These are phyloP conservation scores for Polyommatus iphigenia DNA, from an alignment of 2,888 invertebrate species.

Conservation along the genomic window DNA sequence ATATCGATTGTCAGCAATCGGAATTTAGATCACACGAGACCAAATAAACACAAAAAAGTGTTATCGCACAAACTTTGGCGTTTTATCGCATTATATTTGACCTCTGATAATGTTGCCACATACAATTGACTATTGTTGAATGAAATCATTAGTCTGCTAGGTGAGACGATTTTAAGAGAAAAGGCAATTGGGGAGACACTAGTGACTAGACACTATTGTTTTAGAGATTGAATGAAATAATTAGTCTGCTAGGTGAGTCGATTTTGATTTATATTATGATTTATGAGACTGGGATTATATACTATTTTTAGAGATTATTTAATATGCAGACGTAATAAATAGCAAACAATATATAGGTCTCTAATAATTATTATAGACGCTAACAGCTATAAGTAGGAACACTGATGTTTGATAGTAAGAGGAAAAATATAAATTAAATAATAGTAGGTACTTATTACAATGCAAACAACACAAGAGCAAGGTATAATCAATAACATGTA, in stretches of 20 bases:
- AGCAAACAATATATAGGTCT: too few relatives aligned
- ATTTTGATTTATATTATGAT: background rate
- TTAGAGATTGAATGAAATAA: background rate
- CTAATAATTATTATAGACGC: background rate
- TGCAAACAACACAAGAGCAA: background rate
- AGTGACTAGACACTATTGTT: background rate
- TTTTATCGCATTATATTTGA: constrained; percentile 51
- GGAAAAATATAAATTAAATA: background rate
- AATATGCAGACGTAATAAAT: background rate
- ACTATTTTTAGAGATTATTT: background rate
- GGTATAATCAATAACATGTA: background rate
- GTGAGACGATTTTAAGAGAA: background rate
- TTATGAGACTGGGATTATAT: background rate
- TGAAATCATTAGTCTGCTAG: background rate
- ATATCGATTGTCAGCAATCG: constrained; percentile 58
- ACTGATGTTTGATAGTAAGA: background rate
- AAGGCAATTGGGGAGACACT: background rate
- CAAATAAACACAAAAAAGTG: constrained; percentile 35
- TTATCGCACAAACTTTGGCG: constrained; percentile 39
- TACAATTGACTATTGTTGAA: background rate
- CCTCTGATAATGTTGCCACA: constrained; percentile 39
- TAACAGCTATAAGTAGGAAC: background rate
- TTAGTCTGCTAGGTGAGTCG: background rate
- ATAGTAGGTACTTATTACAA: background rate
- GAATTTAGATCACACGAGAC: constrained; percentile 52